These are phyloP conservation scores for Leptura quadrifasciata DNA, from an alignment of 2,888 invertebrate genomes.

Conservation along the genomic window DNA sequence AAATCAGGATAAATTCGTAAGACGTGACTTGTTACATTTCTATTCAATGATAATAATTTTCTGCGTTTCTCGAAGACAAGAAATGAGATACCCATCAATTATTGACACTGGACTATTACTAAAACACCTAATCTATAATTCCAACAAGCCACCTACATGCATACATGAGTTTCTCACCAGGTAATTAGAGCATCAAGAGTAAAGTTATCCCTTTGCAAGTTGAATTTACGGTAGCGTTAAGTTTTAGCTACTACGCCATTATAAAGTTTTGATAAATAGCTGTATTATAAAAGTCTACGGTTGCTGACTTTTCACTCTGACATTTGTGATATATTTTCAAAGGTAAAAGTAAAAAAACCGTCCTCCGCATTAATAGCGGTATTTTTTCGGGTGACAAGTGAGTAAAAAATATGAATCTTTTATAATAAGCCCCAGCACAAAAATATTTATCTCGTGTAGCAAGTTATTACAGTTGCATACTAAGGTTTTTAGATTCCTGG, in stretches of 20 bases:
- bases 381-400: conserved; percentile 7
- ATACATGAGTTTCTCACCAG: not conserved
- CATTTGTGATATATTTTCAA: conserved; percentile 29
- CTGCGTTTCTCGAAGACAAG: too few species aligned
- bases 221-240: conserved; percentile 34
- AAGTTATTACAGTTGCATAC: too few species aligned
- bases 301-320: conserved; percentile 22
- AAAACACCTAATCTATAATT: too few species aligned
- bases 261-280: conserved; percentile 42
- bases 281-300: conserved; percentile 28
- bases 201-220: not conserved
- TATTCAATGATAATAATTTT: too few species aligned
- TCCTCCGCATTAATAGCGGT: conserved; percentile 7
- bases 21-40: too few species aligned
- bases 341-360: not conserved
- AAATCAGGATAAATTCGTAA: too few species aligned
- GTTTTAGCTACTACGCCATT: conserved; percentile 23
- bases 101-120: too few species aligned
- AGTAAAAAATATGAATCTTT: not conserved
- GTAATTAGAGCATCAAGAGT: not conserved
- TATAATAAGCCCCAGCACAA: too few species aligned
- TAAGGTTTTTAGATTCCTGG: too few species aligned
- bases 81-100: too few species aligned
- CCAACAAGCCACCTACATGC: too few species aligned
- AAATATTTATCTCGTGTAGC: too few species aligned